Conservation (phyloP, 2,797 vertebrate species). For the Cyclura pinguis region DNA sequence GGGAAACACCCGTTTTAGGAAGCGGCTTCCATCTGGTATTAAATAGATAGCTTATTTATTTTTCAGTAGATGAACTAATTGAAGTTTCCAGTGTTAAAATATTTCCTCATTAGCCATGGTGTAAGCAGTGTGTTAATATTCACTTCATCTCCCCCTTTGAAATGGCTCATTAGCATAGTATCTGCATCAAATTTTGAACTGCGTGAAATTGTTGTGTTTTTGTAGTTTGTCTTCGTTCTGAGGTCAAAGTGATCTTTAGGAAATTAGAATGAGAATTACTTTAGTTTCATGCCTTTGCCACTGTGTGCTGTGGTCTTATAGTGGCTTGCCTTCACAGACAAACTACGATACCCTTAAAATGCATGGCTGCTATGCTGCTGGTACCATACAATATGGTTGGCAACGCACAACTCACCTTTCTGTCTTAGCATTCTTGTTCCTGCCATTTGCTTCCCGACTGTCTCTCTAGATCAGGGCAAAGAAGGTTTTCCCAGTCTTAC, state of each 20-base stretch:
- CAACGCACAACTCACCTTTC: neutral
- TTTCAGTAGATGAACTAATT: conserved; percentile 30
- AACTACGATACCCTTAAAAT: neutral
- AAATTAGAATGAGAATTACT: neutral
- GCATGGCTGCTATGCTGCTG: neutral
- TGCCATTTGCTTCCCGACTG: neutral
- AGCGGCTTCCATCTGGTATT: neutral
- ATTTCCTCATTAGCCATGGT: neutral
- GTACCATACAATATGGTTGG: neutral
- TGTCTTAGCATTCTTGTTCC: neutral
- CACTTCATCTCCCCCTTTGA: too few species aligned
- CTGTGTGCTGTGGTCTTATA: neutral
- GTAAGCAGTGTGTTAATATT: too few species aligned
- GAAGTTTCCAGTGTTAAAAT: neutral
- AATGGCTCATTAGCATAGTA: neutral
- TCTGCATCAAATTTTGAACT: conserved; percentile 20
- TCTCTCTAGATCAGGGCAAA: neutral
- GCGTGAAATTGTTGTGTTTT: conserved; percentile 31
- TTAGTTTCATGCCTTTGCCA: neutral
- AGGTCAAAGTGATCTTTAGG: neutral
- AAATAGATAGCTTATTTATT: conserved; percentile 2
- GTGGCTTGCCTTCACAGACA: neutral
- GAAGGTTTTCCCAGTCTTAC: neutral
- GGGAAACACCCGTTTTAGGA: neutral
- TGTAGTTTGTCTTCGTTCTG: conserved; percentile 20